These are phyloP conservation scores for Panopea generosa DNA, from an alignment of 2,888 invertebrate species.

Conservation along the genomic window DNA sequence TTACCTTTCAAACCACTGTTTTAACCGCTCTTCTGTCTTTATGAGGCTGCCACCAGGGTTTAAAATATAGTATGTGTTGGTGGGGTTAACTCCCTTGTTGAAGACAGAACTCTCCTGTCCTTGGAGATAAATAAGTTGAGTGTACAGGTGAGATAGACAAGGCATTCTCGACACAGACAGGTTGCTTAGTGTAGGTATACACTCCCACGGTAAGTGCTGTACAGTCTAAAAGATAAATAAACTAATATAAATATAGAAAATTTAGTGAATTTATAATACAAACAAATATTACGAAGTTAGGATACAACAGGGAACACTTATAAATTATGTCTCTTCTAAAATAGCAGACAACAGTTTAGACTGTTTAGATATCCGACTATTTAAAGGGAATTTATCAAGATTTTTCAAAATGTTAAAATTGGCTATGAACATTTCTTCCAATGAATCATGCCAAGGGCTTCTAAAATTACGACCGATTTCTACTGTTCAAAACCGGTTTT, in stretches of 20 bases:
- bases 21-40: constrained; percentile 88
- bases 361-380: no score
- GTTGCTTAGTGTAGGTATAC: constrained; percentile 88
- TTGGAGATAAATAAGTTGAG: constrained; percentile 70
- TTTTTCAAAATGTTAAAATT: no score
- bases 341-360: background rate
- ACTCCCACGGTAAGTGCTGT: constrained; percentile 93
- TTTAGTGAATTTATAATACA: no score
- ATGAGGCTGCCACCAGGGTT: constrained; percentile 90
- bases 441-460: no score
- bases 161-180: constrained; percentile 91
- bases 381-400: no score
- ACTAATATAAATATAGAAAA: no score
- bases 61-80: constrained; percentile 88
- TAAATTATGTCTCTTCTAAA: background rate
- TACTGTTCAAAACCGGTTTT: no score
- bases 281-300: no score
- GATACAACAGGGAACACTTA: background rate
- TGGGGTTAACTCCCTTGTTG: constrained; percentile 85
- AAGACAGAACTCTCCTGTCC: constrained; percentile 62
- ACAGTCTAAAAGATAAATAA: constrained; percentile 81
- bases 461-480: no score
- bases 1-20: constrained; percentile 80
- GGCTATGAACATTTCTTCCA: no score
- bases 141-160: constrained; percentile 86